A percentile compares a stretch with the other conserved stretches of the same genome.
These are phyloP conservation scores for Pseudochirops cupreus DNA, from an alignment of 2,797 vertebrate species.

Conservation along the genomic window DNA sequence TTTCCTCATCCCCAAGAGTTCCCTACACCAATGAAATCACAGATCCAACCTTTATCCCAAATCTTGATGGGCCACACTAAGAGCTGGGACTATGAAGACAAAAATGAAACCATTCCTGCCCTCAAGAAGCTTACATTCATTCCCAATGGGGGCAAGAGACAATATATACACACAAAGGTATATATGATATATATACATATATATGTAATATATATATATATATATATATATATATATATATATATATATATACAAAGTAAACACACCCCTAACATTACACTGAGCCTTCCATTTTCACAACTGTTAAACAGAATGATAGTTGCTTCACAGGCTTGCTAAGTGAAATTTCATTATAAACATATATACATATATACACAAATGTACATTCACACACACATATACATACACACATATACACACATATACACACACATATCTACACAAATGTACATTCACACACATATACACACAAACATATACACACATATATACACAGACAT, in stretches of 20 bases:
- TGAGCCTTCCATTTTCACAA: not conserved
- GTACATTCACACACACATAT: no score
- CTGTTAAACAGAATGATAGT: not conserved
- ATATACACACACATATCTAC: no score
- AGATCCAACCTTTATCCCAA: not conserved
- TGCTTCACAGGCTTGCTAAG: not conserved
- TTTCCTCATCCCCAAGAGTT: not conserved
- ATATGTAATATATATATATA: not conserved
- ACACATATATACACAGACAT: no score
- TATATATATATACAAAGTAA: not conserved
- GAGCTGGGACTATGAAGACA: not conserved
- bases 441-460: no score
- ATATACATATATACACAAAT: no score
- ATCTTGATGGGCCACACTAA: conserved; percentile 5
- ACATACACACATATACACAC: no score
- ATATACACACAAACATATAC: no score
- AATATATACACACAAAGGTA: not conserved
- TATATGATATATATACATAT: no score
- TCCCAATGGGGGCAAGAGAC: not conserved
- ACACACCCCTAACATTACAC: not conserved
- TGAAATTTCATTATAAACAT: not conserved
- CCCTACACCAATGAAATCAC: not conserved
- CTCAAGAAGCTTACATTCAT: not conserved
- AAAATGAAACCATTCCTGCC: not conserved
- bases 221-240: not conserved